phyloP scores from a whole-genome alignment of 2,113 vertebrate genomes.

The Dicaeum eximium region DNA sequence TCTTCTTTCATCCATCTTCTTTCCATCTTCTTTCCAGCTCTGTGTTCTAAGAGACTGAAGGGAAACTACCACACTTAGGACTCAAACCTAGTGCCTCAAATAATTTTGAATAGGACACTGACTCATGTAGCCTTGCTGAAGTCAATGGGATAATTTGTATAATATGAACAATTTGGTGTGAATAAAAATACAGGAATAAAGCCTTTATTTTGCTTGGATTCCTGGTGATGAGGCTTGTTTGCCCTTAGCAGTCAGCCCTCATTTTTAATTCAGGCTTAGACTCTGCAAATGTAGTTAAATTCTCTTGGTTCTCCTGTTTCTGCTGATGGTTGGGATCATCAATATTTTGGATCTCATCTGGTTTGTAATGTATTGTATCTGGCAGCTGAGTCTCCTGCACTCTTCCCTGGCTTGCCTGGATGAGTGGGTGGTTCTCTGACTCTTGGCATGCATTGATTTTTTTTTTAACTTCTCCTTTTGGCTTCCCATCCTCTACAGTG shows the following conservation, averaged over 20 bases:
- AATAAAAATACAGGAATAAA: background rate
- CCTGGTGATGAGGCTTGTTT: background rate
- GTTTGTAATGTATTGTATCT: conserved; percentile 33
- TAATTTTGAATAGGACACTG: background rate
- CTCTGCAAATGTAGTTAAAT: conserved; percentile 9
- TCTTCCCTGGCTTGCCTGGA: background rate
- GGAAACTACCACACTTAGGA: background rate
- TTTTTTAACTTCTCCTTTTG: conserved; percentile 12
- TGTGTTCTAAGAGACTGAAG: background rate
- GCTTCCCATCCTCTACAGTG: background rate
- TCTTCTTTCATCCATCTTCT: too few relatives aligned
- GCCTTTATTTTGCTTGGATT: background rate
- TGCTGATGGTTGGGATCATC: conserved; percentile 12
- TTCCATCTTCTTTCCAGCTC: background rate
- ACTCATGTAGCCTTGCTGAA: background rate
- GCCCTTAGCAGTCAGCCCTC: background rate
- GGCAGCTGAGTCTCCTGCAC: conserved; percentile 18
- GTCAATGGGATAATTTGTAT: background rate
- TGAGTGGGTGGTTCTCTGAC: conserved; percentile 38
- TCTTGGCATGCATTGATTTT: background rate
- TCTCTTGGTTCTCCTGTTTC: background rate
- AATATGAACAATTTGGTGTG: background rate
- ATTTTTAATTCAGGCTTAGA: background rate
- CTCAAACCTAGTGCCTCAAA: background rate
- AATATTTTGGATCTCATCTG: background rate